These are phyloP conservation scores for Lasioglossum marginatum DNA, from an alignment of 2,888 invertebrate genomes.

Conservation along the genomic window DNA sequence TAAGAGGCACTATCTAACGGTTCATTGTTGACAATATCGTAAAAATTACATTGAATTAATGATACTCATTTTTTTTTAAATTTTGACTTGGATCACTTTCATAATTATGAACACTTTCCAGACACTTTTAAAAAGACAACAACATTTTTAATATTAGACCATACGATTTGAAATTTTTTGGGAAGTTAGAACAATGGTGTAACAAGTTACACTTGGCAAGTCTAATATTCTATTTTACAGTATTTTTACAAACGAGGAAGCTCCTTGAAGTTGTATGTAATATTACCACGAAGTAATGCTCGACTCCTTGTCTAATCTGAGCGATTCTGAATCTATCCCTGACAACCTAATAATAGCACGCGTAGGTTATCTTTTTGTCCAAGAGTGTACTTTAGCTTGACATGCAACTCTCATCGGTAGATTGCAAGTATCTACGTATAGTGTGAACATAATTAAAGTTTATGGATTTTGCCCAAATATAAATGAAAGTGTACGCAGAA, in stretches of 20 bases:
- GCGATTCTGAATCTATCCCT: not conserved
- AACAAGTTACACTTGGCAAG: not conserved
- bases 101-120: too few relatives aligned
- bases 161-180: too few relatives aligned
- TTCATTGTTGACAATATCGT: too few relatives aligned
- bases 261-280: not conserved
- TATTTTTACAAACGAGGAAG: not conserved
- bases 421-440: not conserved
- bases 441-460: not conserved
- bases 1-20: too few relatives aligned
- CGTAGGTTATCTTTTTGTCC: not conserved
- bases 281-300: not conserved
- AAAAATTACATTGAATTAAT: too few relatives aligned
- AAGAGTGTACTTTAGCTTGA: not conserved
- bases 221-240: not conserved
- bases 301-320: not conserved
- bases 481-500: not conserved
- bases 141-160: too few relatives aligned
- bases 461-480: not conserved
- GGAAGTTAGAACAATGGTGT: too few relatives aligned
- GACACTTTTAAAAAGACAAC: too few relatives aligned
- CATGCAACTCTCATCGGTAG: not conserved
- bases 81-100: too few relatives aligned
- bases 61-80: too few relatives aligned
- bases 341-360: constrained; percentile 7